Conservation (phyloP, 2,888 invertebrate genomes). For the Byasa hedistus region DNA sequence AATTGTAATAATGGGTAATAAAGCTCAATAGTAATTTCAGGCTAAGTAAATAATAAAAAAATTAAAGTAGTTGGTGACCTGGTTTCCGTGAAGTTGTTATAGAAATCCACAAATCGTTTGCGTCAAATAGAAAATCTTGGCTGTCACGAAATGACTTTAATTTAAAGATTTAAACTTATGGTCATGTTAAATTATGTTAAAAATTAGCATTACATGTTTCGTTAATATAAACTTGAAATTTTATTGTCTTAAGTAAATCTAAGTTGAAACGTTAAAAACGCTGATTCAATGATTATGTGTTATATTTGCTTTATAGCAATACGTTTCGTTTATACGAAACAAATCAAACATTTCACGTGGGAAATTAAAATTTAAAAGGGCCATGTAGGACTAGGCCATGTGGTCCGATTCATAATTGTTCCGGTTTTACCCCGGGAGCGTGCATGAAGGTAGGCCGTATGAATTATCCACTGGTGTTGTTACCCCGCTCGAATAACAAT, state of each 20-base stretch:
- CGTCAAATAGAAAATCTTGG: not conserved
- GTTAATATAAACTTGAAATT: no score
- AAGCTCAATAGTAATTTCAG: no score
- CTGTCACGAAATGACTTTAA: no score
- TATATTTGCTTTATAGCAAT: not conserved
- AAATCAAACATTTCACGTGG: not conserved
- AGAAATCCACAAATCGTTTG: not conserved
- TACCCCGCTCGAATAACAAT: constrained; percentile 10
- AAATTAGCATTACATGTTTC: no score
- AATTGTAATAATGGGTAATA: no score
- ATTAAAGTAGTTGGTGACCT: not conserved
- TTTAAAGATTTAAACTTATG: no score
- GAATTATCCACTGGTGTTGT: constrained; percentile 6
- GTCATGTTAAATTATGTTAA: no score
- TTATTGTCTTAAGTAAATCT: no score
- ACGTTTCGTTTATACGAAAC: no score
- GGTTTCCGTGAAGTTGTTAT: not conserved
- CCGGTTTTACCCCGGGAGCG: not conserved
- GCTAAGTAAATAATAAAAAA: not conserved
- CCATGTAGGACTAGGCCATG: not conserved
- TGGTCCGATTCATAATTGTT: not conserved
- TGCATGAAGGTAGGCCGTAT: not conserved
- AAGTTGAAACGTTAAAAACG: no score
- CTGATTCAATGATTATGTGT: no score
- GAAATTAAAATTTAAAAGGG: not conserved